These are phyloP conservation scores for Aphidius gifuensis DNA, from an alignment of 1,140 invertebrate species.

Conservation along the genomic window DNA sequence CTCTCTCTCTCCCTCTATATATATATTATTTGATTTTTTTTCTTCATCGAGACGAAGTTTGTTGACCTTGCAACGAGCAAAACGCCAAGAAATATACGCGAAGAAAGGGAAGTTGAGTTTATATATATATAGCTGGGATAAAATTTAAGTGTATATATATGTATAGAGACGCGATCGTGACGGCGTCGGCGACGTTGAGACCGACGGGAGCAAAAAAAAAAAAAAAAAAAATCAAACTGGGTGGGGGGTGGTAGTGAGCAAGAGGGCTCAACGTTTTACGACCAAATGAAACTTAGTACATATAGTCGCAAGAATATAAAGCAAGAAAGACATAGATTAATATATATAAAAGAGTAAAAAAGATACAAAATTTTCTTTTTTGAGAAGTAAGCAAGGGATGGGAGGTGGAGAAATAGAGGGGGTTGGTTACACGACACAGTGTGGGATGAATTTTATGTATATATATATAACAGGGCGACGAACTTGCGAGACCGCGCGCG, in stretches of 20 bases:
- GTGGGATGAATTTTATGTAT: conserved; percentile 22
- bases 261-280: too few species aligned
- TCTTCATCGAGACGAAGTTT: conserved; percentile 29
- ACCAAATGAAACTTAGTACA: too few species aligned
- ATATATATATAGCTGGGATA: conserved; percentile 2
- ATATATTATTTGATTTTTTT: conserved; percentile 11
- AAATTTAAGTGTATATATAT: too few species aligned
- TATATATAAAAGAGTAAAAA: too few species aligned
- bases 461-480: conserved; percentile 23
- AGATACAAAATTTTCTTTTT: too few species aligned
- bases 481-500: conserved; percentile 20
- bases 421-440: conserved; percentile 11
- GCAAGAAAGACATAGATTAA: too few species aligned
- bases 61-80: conserved; percentile 31
- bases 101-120: conserved; percentile 4
- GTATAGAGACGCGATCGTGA: conserved; percentile 12
- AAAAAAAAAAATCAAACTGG: conserved; percentile 6
- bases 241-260: conserved; percentile 15
- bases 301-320: too few species aligned
- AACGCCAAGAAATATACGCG: conserved; percentile 29
- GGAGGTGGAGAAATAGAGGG: not conserved
- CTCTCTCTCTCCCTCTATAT: not conserved
- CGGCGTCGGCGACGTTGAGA: conserved; percentile 18
- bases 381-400: conserved; percentile 2
- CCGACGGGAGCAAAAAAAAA: conserved; percentile 12